These are phyloP conservation scores for Andrena cerasifolii DNA, from an alignment of 1,140 invertebrate species.

Conservation along the genomic window DNA sequence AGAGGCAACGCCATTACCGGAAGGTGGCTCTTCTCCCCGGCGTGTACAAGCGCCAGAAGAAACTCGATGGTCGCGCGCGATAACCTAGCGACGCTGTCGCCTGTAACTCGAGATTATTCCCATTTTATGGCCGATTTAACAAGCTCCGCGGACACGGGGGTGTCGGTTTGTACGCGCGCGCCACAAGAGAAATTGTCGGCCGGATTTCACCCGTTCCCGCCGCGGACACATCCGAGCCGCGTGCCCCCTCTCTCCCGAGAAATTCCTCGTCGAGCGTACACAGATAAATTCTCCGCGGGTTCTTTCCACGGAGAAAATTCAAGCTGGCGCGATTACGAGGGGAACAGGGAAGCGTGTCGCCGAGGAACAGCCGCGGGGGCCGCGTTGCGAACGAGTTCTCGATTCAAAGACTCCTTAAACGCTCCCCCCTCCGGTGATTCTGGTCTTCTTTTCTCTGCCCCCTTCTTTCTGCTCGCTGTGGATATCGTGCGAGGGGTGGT, in stretches of 20 bases:
- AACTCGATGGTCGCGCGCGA: conserved; percentile 54
- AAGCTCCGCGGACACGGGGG: conserved; percentile 58
- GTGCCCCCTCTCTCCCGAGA: neutral
- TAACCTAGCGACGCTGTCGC: conserved; percentile 48
- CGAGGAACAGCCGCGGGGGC: conserved; percentile 5
- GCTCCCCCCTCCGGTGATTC: conserved; percentile 29
- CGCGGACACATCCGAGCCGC: neutral
- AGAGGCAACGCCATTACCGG: conserved; percentile 53
- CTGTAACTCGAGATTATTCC: conserved; percentile 76
- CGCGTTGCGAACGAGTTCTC: conserved; percentile 57
- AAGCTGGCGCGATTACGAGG: neutral
- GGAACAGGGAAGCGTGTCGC: conserved; percentile 29
- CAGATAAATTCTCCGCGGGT: neutral
- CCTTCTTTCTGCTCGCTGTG: conserved; percentile 18
- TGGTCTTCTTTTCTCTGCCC: conserved; percentile 25
- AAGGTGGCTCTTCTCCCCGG: conserved; percentile 23
- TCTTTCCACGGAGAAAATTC: neutral
- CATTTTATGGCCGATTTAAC: conserved; percentile 77
- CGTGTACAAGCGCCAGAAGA: conserved; percentile 42
- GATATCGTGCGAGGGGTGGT: conserved; percentile 40
- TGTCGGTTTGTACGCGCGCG: conserved; percentile 7
- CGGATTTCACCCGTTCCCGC: conserved; percentile 6
- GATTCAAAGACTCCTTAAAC: conserved; percentile 66
- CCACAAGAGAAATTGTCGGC: conserved; percentile 35
- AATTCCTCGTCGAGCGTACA: neutral